phyloP scores from a whole-genome alignment of 2,797 vertebrate genomes.

The Melanotaenia maccullochi region DNA sequence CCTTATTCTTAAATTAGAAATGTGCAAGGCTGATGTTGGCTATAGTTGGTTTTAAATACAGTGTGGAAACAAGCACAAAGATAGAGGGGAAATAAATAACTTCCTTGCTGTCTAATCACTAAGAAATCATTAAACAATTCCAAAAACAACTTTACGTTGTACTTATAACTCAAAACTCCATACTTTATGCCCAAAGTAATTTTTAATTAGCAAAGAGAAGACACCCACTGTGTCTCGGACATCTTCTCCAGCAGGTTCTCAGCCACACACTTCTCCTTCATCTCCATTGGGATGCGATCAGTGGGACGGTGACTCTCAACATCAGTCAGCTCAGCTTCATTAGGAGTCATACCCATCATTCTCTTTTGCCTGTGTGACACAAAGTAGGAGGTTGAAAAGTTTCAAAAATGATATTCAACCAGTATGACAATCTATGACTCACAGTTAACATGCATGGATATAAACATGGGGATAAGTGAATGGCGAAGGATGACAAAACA shows the following conservation, averaged over 20 bases:
- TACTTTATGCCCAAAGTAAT: background rate
- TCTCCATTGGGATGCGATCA: slow-evolving; percentile 84
- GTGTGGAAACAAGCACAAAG: background rate
- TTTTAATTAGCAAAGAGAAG: background rate
- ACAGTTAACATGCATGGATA: background rate
- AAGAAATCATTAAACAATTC: background rate
- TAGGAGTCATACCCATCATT: slow-evolving; percentile 94
- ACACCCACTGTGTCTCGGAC: slow-evolving; percentile 89
- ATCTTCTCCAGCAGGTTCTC: slow-evolving; percentile 87
- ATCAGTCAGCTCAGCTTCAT: slow-evolving; percentile 85
- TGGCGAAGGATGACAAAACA: background rate
- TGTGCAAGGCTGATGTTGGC: slow-evolving; percentile 11
- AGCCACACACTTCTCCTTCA: slow-evolving; percentile 90
- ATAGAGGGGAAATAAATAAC: background rate
- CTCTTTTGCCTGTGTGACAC: slow-evolving; percentile 85
- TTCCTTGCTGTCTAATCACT: background rate
- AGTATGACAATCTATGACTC: background rate
- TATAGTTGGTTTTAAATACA: slow-evolving; percentile 3
- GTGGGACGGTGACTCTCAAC: slow-evolving; percentile 87
- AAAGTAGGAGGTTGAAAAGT: slow-evolving; percentile 5
- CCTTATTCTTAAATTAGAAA: slow-evolving; percentile 8
- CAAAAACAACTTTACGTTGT: background rate
- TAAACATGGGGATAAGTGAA: background rate
- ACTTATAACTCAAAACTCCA: background rate
- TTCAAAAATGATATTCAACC: background rate